A percentile compares a stretch with the other conserved stretches of the same genome.
phyloP scores from a whole-genome alignment of 2,888 invertebrate species.

The Napeogenes inachia region DNA sequence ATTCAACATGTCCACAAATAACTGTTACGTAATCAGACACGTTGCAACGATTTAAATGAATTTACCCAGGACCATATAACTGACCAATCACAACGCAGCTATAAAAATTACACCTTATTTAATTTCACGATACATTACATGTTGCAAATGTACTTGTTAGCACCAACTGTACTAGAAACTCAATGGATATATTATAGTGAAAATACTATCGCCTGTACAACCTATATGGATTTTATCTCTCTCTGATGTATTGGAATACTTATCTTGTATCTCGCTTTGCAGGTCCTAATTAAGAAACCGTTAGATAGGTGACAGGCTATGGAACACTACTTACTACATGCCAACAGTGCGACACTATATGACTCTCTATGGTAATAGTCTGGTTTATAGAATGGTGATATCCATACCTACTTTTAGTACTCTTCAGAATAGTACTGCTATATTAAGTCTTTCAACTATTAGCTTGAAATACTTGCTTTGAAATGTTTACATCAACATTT shows the following conservation, averaged over 20 bases:
- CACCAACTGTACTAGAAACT: slow-evolving; percentile 16
- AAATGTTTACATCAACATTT: too few species aligned
- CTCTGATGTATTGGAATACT: neutral
- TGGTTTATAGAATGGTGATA: too few species aligned
- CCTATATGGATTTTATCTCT: slow-evolving; percentile 2
- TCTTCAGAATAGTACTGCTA: too few species aligned
- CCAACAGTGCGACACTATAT: neutral
- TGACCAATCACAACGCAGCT: slow-evolving; percentile 13
- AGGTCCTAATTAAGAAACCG: slow-evolving; percentile 59
- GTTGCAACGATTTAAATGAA: slow-evolving; percentile 14
- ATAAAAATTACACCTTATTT: slow-evolving; percentile 19
- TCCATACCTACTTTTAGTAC: too few species aligned
- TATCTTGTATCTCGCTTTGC: neutral
- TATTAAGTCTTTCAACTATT: too few species aligned
- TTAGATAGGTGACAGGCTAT: slow-evolving; percentile 43
- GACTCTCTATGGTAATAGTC: too few species aligned
- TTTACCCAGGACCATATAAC: slow-evolving; percentile 12
- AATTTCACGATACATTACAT: slow-evolving; percentile 14
- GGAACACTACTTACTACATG: slow-evolving; percentile 7
- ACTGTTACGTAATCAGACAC: slow-evolving; percentile 11
- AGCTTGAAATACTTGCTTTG: too few species aligned
- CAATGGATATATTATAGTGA: slow-evolving; percentile 14
- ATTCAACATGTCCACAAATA: slow-evolving; percentile 8
- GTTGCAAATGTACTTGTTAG: slow-evolving; percentile 17
- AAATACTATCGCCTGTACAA: slow-evolving; percentile 10